Conservation (phyloP, 2,888 invertebrate species). For the Aphidoletes aphidimyza region DNA sequence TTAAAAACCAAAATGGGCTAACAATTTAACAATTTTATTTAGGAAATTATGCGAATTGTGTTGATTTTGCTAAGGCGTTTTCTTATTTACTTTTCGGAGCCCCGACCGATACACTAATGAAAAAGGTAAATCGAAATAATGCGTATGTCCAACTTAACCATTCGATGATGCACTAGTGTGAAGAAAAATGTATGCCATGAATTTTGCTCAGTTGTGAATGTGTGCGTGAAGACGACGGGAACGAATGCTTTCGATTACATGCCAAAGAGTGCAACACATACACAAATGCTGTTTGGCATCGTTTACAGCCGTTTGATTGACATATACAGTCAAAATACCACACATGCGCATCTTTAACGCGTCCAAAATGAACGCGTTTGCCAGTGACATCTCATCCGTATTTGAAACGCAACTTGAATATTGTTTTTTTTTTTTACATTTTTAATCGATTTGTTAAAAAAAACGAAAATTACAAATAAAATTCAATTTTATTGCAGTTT, state of each 20-base stretch:
- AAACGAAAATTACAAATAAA: too few species aligned
- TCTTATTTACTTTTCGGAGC: slow-evolving; percentile 52
- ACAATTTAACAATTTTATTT: neutral
- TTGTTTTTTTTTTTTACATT: too few species aligned
- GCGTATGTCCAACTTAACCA: slow-evolving; percentile 26
- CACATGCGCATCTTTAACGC: slow-evolving; percentile 54
- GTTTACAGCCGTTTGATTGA: neutral
- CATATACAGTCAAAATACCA: neutral
- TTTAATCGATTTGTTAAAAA: too few species aligned
- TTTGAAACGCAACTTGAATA: neutral
- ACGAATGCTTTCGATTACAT: neutral
- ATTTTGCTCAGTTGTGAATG: neutral
- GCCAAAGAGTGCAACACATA: slow-evolving; percentile 14
- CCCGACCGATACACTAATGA: slow-evolving; percentile 25
- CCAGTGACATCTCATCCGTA: neutral
- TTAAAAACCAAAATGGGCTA: neutral
- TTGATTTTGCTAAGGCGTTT: slow-evolving; percentile 32
- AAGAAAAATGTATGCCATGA: slow-evolving; percentile 35
- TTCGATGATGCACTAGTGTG: neutral
- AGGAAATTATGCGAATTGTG: neutral
- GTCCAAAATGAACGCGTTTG: slow-evolving; percentile 31
- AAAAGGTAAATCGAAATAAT: slow-evolving; percentile 44
- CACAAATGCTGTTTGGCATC: neutral
- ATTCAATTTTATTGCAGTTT: too few species aligned
- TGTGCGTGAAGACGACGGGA: neutral